Evolutionary conservation across 2,888 invertebrate genomes (phyloP), one percentile per base, ranked within the genome.

Genomic region (Mayetiola destructor): DNA sequence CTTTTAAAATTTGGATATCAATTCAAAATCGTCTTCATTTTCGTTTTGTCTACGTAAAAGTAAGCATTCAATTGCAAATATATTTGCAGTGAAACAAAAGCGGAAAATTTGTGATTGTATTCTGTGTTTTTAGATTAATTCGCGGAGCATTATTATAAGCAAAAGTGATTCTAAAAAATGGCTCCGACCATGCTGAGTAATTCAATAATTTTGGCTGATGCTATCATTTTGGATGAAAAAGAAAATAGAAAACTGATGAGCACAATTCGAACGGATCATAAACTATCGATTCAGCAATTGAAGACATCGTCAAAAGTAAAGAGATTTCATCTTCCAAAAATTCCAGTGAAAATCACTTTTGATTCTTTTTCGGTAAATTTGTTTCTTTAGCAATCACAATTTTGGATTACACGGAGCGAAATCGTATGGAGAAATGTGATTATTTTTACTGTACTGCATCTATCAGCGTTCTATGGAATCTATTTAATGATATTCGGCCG

Each of bases 391-490:
- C 3, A 36, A 14, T n/a, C 36, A 37, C 23, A 35, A 23, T 55
- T 55, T 36, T 21, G 23, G n/a, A 21, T 21, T 9, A 54, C 14
- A 3, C 16, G 3, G 12, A 10, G n/a, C 14, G 55, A 55, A 5
- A 55, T 88, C 62, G 87, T 87, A 1, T 88, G 88, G 88, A 78
- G 81, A 67, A 88, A 88, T 69, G 82, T 88, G 0, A 66, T 84
- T 3, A 81, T 81, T 6, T 88, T 88, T 66, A 64, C 80, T 2
- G 80, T 86, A 63, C 73, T 89, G 40, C 88, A 89, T 67, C 65
- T 75, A 5, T 78, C 77, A 1, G 77, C 80, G 1, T 12, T 83
- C 0, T 87, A 82, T 64, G 81, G 79, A 14, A 1, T 80, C 0
- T 81, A 77, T 63, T 65, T 81, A 48, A 61, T 73, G 12, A 66